phyloP scores from a whole-genome alignment of 2,113 vertebrate species.

The Egretta garzetta region DNA sequence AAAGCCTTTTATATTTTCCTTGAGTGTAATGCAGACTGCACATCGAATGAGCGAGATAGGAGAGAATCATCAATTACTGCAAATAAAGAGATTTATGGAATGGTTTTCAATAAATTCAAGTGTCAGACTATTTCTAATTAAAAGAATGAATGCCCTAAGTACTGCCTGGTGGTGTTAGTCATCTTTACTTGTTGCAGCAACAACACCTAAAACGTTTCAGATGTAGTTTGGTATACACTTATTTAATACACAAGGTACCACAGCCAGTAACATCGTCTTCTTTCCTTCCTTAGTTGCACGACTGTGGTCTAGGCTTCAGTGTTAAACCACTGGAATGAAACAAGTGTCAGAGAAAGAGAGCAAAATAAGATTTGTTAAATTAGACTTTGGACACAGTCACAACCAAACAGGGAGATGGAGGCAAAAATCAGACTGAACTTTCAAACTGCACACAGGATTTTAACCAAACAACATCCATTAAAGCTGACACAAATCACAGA shows the following conservation, averaged over 20 bases:
- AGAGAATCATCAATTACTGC: not conserved
- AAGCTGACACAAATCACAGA: not conserved
- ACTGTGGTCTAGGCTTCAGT: not conserved
- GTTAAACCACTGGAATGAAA: not conserved
- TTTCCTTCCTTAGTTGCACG: not conserved
- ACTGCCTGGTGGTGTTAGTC: not conserved
- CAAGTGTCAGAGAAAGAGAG: not conserved
- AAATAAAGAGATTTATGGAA: not conserved
- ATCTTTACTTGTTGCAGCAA: not conserved
- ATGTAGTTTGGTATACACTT: not conserved
- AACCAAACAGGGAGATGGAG: not conserved
- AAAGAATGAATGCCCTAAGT: not conserved
- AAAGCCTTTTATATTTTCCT: slow-evolving; percentile 2
- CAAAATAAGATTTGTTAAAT: not conserved
- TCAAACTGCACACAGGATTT: not conserved
- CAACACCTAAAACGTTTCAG: not conserved
- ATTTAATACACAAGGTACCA: not conserved
- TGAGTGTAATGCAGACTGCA: not conserved
- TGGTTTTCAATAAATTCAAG: not conserved
- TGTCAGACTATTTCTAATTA: not conserved
- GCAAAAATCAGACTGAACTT: not conserved
- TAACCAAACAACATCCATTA: not conserved
- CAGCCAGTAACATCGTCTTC: not conserved
- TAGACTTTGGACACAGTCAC: not conserved
- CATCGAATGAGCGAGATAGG: not conserved